Conservation (phyloP, 2,113 vertebrate species). For the Murina feae region DNA sequence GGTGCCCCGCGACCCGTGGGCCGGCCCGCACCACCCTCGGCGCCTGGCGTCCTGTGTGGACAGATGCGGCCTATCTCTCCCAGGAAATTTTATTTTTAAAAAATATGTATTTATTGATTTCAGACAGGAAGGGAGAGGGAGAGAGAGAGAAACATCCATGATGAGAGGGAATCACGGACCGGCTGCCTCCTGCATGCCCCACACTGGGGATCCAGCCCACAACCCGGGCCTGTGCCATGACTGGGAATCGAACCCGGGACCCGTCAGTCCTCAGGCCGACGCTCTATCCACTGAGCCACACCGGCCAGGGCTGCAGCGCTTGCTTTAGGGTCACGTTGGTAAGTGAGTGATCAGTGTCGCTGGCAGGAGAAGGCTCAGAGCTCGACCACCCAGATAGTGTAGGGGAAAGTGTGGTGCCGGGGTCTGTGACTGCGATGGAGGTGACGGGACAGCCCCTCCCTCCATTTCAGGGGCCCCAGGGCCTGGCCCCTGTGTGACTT, state of each 20-base stretch:
- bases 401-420: background rate
- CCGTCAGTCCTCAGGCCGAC: too few species aligned
- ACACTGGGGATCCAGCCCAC: too few species aligned
- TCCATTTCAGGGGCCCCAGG: background rate
- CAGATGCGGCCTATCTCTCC: background rate
- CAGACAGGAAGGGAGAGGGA: too few species aligned
- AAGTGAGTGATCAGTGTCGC: background rate
- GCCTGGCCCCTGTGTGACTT: background rate
- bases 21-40: background rate
- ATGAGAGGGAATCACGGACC: too few species aligned
- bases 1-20: accelerated
- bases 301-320: too few species aligned
- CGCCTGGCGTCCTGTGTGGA: background rate
- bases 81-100: too few species aligned
- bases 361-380: background rate
- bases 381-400: background rate
- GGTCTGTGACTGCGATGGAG: background rate
- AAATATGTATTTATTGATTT: too few species aligned
- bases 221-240: too few species aligned
- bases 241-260: too few species aligned
- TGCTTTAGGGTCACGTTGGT: background rate
- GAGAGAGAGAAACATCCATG: too few species aligned
- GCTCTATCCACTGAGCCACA: too few species aligned
- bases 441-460: background rate
- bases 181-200: too few species aligned